Base-by-base conservation (phyloP, 2,113 vertebrate genomes). In the Motacilla tschutschensis region DNA sequence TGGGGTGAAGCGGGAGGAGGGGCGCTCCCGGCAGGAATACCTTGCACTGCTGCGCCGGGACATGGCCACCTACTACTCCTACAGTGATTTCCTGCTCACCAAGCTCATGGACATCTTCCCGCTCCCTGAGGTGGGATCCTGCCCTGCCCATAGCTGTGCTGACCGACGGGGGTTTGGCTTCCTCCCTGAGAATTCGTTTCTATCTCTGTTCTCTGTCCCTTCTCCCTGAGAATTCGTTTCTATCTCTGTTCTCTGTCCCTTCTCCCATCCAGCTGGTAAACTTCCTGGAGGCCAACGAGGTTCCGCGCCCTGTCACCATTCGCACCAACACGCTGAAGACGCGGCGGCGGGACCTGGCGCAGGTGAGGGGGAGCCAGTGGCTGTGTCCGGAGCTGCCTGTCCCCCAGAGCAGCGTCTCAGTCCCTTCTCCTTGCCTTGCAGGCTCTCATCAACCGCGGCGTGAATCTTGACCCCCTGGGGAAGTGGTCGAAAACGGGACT, bases 401-500 rank as follows among this genome's bases (percentile, higher is more conserved):
- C 12, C 8, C 21, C 2, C 0, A 0, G 36, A 17, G 6, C 0
- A 0, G n/a, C 1, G 15, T 35, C 69, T 95, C 57, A 87, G 24
- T 54, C 46, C 48, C n/a, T 3, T 59, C 59, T 43, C 12, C 19
- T 87, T 73, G 35, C 72, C 43, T 80, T 59, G 29, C 84, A 99
- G 99, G 98, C 98, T 54, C 94, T 99, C 17, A 99, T 99, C 93
- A 99, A 99, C 96, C 97, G 99, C 81, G 99, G 99, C 0, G 98
- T 99, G 79, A 99, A 99, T 93, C 97, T 99, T 5, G 99, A 99
- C 81, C 99, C 99, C 9, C 75, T 99, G 91, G 99, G 98, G 48
- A 99, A 99, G 87, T 99, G 99, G 99, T 99, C 99, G 0, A 99
- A 99, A 97, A 98, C 99, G 0, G 99, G 99, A 24, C 97, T 99